Percentiles rank a stretch among this genome's conserved stretches.
These are phyloP conservation scores for Darevskia nairensis DNA, from an alignment of 2,797 vertebrate species.

Conservation along the genomic window DNA sequence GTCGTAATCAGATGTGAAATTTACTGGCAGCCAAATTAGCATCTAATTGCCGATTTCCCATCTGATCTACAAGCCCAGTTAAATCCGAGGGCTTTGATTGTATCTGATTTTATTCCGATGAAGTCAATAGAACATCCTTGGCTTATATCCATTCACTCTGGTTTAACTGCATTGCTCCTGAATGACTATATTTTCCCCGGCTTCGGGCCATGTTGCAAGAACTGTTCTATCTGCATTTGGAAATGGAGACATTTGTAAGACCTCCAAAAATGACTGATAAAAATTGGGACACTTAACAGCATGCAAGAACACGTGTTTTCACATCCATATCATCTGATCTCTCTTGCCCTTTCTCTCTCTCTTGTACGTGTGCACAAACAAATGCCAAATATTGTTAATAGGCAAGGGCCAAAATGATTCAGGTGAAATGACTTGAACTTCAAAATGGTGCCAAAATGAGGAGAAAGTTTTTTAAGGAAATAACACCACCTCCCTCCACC, in stretches of 20 bases:
- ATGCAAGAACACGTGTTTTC: not conserved
- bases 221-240: not conserved
- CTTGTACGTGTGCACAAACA: too few species aligned
- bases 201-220: not conserved
- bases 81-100: slow-evolving; percentile 12
- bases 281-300: not conserved
- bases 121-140: not conserved
- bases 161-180: not conserved
- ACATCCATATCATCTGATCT: not conserved
- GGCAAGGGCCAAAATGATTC: not conserved
- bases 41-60: slow-evolving; percentile 24
- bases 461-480: not conserved
- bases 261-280: not conserved
- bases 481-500: too few species aligned
- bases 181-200: not conserved
- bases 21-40: slow-evolving; percentile 3
- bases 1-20: slow-evolving; percentile 11
- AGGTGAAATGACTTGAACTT: not conserved
- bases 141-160: not conserved
- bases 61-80: slow-evolving; percentile 23
- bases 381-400: not conserved
- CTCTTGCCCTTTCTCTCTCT: not conserved
- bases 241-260: not conserved
- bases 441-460: not conserved
- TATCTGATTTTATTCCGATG: slow-evolving; percentile 13